Conservation (phyloP, 2,888 invertebrate species). For the Plebejus argus region DNA sequence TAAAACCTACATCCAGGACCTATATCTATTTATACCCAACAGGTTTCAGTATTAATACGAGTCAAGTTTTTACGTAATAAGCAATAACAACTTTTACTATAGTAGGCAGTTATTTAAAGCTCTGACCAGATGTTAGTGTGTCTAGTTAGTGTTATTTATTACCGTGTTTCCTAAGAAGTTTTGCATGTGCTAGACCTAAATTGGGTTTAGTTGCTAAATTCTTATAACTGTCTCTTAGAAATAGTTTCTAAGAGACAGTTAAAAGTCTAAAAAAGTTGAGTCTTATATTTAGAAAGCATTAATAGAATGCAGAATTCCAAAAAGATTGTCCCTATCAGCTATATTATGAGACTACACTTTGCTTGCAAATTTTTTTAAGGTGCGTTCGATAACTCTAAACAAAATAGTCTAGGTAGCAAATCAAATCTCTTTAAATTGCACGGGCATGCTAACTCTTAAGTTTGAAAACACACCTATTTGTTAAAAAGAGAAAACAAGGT, state of each 20-base stretch:
- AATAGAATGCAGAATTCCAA: neutral
- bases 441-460: too few relatives aligned
- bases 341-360: too few relatives aligned
- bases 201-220: constrained; percentile 40
- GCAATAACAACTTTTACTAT: constrained; percentile 22
- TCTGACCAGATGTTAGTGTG: constrained; percentile 15
- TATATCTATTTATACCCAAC: constrained; percentile 3
- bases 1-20: constrained; percentile 2
- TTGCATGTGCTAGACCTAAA: neutral
- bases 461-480: too few relatives aligned
- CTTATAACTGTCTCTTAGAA: neutral
- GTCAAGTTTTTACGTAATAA: constrained; percentile 23
- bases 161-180: neutral
- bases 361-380: neutral
- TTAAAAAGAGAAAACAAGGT: too few relatives aligned
- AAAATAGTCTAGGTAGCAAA: neutral
- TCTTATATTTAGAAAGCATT: neutral
- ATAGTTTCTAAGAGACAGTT: too few relatives aligned
- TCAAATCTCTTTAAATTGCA: too few relatives aligned
- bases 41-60: constrained; percentile 9
- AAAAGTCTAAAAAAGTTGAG: too few relatives aligned
- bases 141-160: constrained; percentile 11
- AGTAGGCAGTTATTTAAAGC: neutral
- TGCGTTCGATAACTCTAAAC: neutral
- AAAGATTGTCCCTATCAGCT: neutral